Evolutionary conservation across 2,888 invertebrate genomes (phyloP), one percentile per base, ranked within the genome.

Genomic region (Prosopocoilus inquinatus): DNA sequence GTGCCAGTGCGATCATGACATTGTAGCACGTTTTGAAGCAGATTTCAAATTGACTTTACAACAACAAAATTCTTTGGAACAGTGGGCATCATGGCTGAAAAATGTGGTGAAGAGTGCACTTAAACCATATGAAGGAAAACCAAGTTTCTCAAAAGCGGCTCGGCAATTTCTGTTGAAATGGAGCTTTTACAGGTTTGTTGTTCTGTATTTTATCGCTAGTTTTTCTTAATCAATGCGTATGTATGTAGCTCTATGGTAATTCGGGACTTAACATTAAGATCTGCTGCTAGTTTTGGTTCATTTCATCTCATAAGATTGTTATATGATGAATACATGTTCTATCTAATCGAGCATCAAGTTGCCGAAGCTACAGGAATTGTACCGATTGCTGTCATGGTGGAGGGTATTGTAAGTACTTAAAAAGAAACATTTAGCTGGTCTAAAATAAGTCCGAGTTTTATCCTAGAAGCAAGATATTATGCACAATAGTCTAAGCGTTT

Each of bases 281-380:
- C 96, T 58, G 98, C 99, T 36, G 94, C 96, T 15, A 96, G 96
- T 78, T 99, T 99, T 80, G 99, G 99, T 50, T 96, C 96, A 63
- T 99, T 99, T 82, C 99, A 99, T 80, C 84, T 99, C 66, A 94
- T 99, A 71, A 89, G 98, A 44, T 84, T 99, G 71, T 84, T 99
- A 55, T 99, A 96, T 78, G 98, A 99, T 79, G 99, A 99, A 79
- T 99, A 97, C 79, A 97, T 99, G 91, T 96, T 96, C 80, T 98
- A 95, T 79, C 83, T 98, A 69, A 93, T 99, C 68, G 98, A 99
- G 80, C 94, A 96, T 71, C 91, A 94, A 78, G 96, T 98, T 33
- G 96, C 98, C 39, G 85, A 88, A 72, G 94, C 94, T 49, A 90
- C 88, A 51, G 89, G 89, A 63, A 90, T 91, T 73, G 94, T 96